Evolutionary conservation across 53 echinoderm and acorn worm genomes (phyloP).

Genomic region (Zoroaster sp.): DNA sequence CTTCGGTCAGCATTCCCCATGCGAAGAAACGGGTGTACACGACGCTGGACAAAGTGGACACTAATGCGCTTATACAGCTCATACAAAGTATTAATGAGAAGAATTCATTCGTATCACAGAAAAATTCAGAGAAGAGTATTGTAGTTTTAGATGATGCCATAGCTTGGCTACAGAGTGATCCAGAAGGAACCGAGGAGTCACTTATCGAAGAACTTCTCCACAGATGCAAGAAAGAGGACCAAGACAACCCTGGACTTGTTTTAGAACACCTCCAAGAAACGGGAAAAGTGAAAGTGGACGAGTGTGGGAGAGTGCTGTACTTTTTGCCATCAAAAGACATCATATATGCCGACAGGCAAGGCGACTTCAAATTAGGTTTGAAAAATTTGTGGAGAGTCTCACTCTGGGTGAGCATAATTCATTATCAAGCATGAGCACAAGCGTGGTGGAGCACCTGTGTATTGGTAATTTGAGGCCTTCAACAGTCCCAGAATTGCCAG

Average conservation of each 20-base stretch:
- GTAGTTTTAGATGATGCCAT: not conserved
- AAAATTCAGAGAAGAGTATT: too few species aligned
- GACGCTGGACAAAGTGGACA: not conserved
- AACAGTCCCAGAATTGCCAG: not conserved
- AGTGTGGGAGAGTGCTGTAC: too few species aligned
- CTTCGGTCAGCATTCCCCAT: too few species aligned
- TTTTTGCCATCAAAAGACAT: too few species aligned
- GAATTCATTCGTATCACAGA: too few species aligned
- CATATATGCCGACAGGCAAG: not conserved
- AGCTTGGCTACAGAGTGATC: too few species aligned
- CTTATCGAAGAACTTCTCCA: not conserved
- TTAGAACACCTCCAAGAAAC: not conserved
- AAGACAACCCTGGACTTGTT: not conserved
- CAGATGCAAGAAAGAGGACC: not conserved
- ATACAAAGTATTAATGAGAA: too few species aligned
- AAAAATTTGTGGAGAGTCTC: too few species aligned
- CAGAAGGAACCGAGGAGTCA: not conserved
- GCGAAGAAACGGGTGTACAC: too few species aligned
- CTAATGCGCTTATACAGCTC: not conserved
- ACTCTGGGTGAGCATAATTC: not conserved
- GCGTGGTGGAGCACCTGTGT: not conserved
- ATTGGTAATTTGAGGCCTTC: not conserved
- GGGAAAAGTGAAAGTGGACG: too few species aligned
- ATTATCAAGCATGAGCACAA: not conserved
- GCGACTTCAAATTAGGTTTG: not conserved